phyloP scores from a whole-genome alignment of 2,888 invertebrate species.

The Salpingus planirostris region DNA sequence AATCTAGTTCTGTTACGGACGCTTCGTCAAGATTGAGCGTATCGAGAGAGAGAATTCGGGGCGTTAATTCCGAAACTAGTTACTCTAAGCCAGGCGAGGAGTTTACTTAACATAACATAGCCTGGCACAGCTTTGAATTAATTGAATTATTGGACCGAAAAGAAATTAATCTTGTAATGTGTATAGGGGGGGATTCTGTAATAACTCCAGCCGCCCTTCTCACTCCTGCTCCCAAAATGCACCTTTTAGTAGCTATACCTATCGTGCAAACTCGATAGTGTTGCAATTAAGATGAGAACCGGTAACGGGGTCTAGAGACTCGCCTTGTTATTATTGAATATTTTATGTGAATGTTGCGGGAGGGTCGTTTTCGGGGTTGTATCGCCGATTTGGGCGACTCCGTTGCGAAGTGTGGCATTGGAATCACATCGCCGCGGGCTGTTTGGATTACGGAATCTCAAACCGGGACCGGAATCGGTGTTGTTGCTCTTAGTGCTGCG shows the following conservation, averaged over 20 bases:
- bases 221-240: too few relatives aligned
- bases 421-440: slow-evolving; percentile 34
- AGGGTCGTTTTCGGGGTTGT: too few relatives aligned
- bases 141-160: slow-evolving; percentile 46
- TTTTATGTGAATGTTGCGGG: too few relatives aligned
- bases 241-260: too few relatives aligned
- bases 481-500: slow-evolving; percentile 34
- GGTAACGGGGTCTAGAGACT: too few relatives aligned
- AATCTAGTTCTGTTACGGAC: too few relatives aligned
- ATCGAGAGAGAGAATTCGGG: too few relatives aligned
- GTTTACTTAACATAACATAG: slow-evolving; percentile 41
- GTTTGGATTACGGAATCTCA: slow-evolving; percentile 36
- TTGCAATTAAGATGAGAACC: too few relatives aligned
- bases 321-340: too few relatives aligned
- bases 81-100: slow-evolving; percentile 33
- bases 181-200: slow-evolving; percentile 33
- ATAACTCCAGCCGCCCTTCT: slow-evolving; percentile 29
- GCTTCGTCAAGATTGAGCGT: too few relatives aligned
- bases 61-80: slow-evolving; percentile 37
- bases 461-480: slow-evolving; percentile 29
- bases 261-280: too few relatives aligned
- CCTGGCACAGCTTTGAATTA: slow-evolving; percentile 40
- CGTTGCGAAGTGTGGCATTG: slow-evolving; percentile 25
- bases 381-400: slow-evolving; percentile 18
- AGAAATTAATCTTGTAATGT: slow-evolving; percentile 45